Conservation (phyloP, 2,888 invertebrate genomes). For the Prosopocoilus inquinatus region DNA sequence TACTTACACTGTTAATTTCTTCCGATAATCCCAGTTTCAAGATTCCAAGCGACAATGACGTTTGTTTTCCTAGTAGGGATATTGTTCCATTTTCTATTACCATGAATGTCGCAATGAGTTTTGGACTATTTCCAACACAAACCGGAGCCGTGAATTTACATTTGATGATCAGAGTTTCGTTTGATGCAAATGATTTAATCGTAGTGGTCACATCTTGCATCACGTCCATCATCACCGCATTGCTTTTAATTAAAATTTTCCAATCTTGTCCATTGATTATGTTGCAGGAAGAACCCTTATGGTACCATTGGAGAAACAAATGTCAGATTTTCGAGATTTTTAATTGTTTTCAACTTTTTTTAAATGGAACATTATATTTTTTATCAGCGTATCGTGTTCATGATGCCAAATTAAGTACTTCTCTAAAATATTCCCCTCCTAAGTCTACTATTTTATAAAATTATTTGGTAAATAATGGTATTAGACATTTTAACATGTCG, state of each 20-base stretch:
- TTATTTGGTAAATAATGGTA: too few relatives aligned
- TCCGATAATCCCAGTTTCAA: constrained; percentile 6
- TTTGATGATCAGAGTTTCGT: neutral
- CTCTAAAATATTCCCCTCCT: too few relatives aligned
- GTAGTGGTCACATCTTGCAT: neutral
- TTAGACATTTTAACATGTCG: too few relatives aligned
- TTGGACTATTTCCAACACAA: neutral
- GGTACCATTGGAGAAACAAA: too few relatives aligned
- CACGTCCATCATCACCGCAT: neutral
- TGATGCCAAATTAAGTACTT: too few relatives aligned
- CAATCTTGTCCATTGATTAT: constrained; percentile 1
- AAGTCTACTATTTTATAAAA: too few relatives aligned
- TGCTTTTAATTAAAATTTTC: constrained; percentile 1
- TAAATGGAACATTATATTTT: too few relatives aligned
- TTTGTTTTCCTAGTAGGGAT: neutral
- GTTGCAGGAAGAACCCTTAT: constrained; percentile 1
- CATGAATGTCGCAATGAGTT: neutral
- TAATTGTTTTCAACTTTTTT: too few relatives aligned
- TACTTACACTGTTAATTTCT: neutral
- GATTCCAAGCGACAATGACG: neutral
- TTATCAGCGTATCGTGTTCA: too few relatives aligned
- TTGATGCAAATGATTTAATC: constrained; percentile 5
- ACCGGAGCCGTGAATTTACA: neutral
- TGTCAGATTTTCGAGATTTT: too few relatives aligned
- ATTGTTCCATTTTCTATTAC: constrained; percentile 1